Base-by-base conservation (phyloP, 1,140 invertebrate genomes). In the Drosophila chauvacae region DNA sequence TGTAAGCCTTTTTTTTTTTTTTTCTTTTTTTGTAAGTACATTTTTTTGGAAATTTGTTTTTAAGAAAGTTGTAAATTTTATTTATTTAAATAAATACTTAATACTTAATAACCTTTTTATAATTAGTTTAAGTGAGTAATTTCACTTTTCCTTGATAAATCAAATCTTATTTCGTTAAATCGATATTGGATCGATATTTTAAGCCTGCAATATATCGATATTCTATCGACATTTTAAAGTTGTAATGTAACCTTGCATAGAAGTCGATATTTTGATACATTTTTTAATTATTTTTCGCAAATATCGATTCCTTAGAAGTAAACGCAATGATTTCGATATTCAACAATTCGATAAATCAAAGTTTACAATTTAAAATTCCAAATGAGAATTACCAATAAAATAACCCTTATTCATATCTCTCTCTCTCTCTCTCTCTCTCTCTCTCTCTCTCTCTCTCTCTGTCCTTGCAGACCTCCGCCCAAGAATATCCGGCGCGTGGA, bases 401-500 rank as follows among this genome's bases (percentile, higher is more conserved):
- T 4, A 33, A 33, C 30, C 1, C 30, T 3, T 10, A 11, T 10
- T 33, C 2, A 2, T 2, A 20, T 23, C 23, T 23, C 23, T 23
- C 23, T 71, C 10, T 14, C 23, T 23, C 23, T 71, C 10, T 14
- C 48, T 26, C 11, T 11, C 23, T 23, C 23, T 71, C 10, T 14
- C 48, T 23, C 23, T 23, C 23, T 23, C 23, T 71, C 10, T 14
- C 23, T 23, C 23, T 71, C 10, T 14, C 48, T 26, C 11, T 11
- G 57, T 28, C 9, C 81, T 92, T 42, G 0, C 75, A 95, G 95
- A 86, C 94, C 95, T 70, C 95, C 95, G 79, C 94, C 94, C 65
- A 95, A 95, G 93, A 93, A 93, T 75, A 94, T 94, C 86, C 92
- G 94, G 20, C 94, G 93, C 63, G 94, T 94, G 5, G 94, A 94